Conservation (phyloP, 2,113 vertebrate genomes). For the Megatriorchis doriae region DNA sequence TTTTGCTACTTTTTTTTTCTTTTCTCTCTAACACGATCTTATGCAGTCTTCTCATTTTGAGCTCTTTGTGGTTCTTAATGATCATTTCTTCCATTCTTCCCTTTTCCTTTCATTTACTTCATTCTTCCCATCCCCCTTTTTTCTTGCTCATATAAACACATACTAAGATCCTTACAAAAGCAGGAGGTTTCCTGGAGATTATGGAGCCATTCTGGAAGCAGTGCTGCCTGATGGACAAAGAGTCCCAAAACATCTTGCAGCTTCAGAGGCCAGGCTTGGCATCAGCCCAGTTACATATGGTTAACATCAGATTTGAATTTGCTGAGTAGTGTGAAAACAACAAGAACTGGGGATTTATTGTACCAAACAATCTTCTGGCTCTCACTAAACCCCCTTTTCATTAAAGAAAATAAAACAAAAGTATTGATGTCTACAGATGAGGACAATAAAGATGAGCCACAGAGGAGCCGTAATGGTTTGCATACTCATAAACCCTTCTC, state of each 20-base stretch:
- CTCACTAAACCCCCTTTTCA: constrained; percentile 17
- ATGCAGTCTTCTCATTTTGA: neutral
- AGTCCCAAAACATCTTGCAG: neutral
- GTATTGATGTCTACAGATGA: constrained; percentile 41
- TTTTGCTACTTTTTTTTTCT: neutral
- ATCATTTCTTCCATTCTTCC: neutral
- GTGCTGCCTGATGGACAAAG: neutral
- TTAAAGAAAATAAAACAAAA: constrained; percentile 50
- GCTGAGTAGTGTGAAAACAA: neutral
- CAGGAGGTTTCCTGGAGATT: neutral
- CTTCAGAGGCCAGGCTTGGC: neutral
- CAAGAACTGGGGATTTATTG: neutral
- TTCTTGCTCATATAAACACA: neutral
- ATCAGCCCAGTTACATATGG: neutral
- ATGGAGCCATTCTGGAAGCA: neutral
- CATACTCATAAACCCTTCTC: constrained; percentile 30
- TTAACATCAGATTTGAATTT: neutral
- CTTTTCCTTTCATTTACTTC: neutral
- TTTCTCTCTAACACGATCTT: neutral
- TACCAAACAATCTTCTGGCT: constrained; percentile 2
- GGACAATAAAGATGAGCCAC: constrained; percentile 49
- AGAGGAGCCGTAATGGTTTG: constrained; percentile 22
- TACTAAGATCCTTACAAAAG: neutral
- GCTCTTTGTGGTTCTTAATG: neutral
- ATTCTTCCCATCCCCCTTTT: neutral